Evolutionary conservation across 2,113 vertebrate genomes (phyloP).

Genomic region (Hylia prasina): DNA sequence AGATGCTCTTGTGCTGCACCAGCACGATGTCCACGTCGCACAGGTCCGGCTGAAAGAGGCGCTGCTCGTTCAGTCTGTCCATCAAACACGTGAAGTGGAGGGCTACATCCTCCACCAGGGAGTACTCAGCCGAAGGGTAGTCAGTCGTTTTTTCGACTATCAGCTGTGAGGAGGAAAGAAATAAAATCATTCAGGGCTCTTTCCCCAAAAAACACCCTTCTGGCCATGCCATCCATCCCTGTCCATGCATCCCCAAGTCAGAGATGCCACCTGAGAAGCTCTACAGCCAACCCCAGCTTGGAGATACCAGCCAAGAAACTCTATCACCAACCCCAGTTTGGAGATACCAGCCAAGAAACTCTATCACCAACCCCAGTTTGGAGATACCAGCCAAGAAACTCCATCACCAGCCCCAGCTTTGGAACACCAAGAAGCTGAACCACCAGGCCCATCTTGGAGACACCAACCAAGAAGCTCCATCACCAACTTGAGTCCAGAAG

Average conservation of each 20-base stretch:
- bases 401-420: neutral
- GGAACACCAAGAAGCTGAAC: neutral
- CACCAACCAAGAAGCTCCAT: neutral
- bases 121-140: conserved; percentile 89
- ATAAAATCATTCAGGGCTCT: neutral
- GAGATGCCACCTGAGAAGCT: neutral
- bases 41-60: conserved; percentile 92
- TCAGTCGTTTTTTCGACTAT: conserved; percentile 96
- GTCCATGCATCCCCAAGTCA: neutral
- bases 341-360: neutral
- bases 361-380: neutral
- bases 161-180: conserved; percentile 74
- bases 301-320: neutral
- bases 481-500: neutral
- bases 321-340: too few species aligned
- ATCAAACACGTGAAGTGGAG: conserved; percentile 94
- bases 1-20: conserved; percentile 88
- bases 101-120: conserved; percentile 93
- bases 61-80: conserved; percentile 94
- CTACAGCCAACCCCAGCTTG: too few species aligned
- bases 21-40: conserved; percentile 96
- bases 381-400: neutral
- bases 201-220: accelerated
- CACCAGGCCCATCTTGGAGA: neutral
- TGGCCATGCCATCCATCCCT: accelerated